Base-by-base conservation (phyloP, 2,888 invertebrate species). In the Heliconius erato region DNA sequence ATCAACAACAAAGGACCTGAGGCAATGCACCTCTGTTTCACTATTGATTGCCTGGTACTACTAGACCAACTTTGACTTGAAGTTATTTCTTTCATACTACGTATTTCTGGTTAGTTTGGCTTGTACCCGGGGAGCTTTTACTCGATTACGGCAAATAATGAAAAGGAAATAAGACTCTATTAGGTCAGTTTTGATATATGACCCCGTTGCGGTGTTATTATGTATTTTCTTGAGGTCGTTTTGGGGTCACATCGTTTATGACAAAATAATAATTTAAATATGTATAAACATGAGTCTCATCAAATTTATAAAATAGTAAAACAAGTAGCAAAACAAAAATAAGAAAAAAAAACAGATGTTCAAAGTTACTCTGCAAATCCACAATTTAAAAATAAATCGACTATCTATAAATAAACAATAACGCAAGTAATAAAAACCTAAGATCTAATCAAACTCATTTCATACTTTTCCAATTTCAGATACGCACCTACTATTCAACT, bases 1-100 rank as follows among this genome's bases (percentile, higher is more conserved):
- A 85, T 76, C 74, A 68, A 80, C 49, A 82, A 83, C 84, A 85
- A 84, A 65, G 83, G 82, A 81, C 79, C 78, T 79, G 79, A 54
- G 82, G 81, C 82, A 82, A 81, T 85, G 82, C 79, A 71, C 76
- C 71, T 76, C 77, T 82, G 79, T 84, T 74, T 80, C 67, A 79
- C 79, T 82, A 49, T 84, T 80, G 84, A 84, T 84, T 84, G 77
- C 82, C 82, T 76, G 74, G 81, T 79, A 63, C 63, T 77, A 59
- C 59, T 63, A 71, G 67, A 40, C 65, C 40, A 76, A 76, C 76
- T 63, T 63, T 76, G 76, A 49, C 63, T 76, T 63, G 19, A 35
- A 76, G 76, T 35, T 76, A 63, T 59, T 76, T 76, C 76, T 35
- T 59, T 76, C 74, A n/a, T 76, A 59, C 59, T 35, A 63, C n/a